Evolutionary conservation across 2,888 invertebrate species (phyloP).

Genomic region (Ophion costatus): DNA sequence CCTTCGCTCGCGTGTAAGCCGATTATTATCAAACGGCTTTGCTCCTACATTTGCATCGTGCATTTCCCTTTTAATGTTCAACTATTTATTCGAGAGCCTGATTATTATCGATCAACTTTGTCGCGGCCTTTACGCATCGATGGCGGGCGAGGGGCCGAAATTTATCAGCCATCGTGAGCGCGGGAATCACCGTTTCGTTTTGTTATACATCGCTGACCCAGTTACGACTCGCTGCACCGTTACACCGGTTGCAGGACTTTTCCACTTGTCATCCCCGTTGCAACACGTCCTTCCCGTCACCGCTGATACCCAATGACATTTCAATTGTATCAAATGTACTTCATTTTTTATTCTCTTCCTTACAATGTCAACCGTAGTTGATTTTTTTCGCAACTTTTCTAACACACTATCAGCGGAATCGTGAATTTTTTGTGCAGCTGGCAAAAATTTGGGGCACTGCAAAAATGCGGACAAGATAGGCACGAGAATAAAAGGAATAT

Average conservation of each 20-base stretch:
- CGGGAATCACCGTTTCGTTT: slow-evolving; percentile 59
- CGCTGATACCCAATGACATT: neutral
- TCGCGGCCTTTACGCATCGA: neutral
- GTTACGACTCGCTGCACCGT: slow-evolving; percentile 53
- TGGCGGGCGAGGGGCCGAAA: slow-evolving; percentile 8
- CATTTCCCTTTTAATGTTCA: neutral
- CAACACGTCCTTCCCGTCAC: neutral
- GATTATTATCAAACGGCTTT: too few relatives aligned
- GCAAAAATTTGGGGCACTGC: slow-evolving; percentile 1
- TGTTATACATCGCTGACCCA: slow-evolving; percentile 62
- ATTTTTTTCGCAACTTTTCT: neutral
- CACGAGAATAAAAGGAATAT: slow-evolving; percentile 2
- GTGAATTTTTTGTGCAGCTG: neutral
- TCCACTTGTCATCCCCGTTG: neutral
- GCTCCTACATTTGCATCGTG: too few relatives aligned
- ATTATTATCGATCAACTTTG: slow-evolving; percentile 27
- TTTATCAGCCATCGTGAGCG: slow-evolving; percentile 42
- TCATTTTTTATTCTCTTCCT: neutral
- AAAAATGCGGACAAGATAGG: neutral
- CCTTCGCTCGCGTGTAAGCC: too few relatives aligned
- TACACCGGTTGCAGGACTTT: slow-evolving; percentile 51
- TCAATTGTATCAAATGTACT: neutral
- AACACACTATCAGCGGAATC: neutral
- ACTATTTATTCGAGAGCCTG: neutral
- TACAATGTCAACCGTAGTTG: neutral